phyloP scores from a whole-genome alignment of 2,113 vertebrate genomes.

The Morphnarchus princeps region DNA sequence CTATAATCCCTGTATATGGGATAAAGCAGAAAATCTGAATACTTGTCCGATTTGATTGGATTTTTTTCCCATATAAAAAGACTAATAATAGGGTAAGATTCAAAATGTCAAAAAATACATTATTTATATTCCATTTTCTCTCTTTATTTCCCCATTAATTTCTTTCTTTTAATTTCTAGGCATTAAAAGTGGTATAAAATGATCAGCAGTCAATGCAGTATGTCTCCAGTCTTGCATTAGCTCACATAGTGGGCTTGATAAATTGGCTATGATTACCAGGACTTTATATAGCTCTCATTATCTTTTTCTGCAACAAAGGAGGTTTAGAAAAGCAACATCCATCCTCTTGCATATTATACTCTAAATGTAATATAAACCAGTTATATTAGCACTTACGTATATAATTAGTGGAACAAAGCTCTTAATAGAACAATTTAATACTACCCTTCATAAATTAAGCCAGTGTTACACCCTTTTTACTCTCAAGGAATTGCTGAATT shows the following conservation, averaged over 20 bases:
- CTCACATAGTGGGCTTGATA: slow-evolving; percentile 30
- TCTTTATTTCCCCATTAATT: slow-evolving; percentile 55
- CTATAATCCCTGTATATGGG: neutral
- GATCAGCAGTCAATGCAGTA: slow-evolving; percentile 14
- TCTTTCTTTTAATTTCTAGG: slow-evolving; percentile 34
- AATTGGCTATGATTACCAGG: slow-evolving; percentile 48
- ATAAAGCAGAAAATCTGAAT: slow-evolving; percentile 28
- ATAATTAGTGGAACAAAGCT: slow-evolving; percentile 20
- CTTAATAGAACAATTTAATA: neutral
- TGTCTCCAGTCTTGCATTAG: slow-evolving; percentile 7
- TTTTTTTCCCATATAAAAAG: neutral
- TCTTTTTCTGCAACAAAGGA: slow-evolving; percentile 32
- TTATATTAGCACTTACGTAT: slow-evolving; percentile 16
- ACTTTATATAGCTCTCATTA: slow-evolving; percentile 55
- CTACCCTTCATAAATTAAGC: neutral
- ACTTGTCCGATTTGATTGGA: slow-evolving; percentile 13
- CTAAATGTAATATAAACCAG: slow-evolving; percentile 49
- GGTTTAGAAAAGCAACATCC: slow-evolving; percentile 18
- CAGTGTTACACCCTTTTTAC: neutral
- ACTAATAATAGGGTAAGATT: slow-evolving; percentile 36
- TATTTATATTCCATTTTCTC: slow-evolving; percentile 39
- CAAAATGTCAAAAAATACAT: slow-evolving; percentile 34
- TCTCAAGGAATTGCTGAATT: neutral
- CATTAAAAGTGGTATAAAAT: slow-evolving; percentile 51
- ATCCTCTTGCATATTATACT: neutral